Base-by-base conservation (phyloP, 2,888 invertebrate species). In the Trachelus tabidus region DNA sequence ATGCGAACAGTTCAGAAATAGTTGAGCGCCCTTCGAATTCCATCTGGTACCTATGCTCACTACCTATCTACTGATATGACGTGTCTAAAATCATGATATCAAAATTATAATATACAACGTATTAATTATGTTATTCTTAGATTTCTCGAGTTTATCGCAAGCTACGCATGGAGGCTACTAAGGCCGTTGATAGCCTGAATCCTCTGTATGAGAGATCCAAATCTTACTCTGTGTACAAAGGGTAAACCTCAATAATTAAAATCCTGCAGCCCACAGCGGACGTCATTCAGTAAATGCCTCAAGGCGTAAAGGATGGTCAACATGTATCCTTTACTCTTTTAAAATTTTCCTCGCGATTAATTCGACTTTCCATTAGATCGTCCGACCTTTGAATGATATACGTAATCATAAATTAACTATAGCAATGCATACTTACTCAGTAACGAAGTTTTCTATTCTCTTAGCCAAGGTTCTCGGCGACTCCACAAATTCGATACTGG, bases 181-280 rank as follows among this genome's bases (percentile, higher is more conserved):
- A 56, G 56, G 56, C 23, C 23, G 1, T 56, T 23, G 23, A 23
- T 3, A 56, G 56, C 2, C 23, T 9, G 23, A 56, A 56, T 56
- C 56, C 23, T 23, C 23, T 56, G 9, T 9, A 56, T 0, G 9
- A 56, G 56, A 56, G 9, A 56, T 23, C 23, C 23, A 56, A 56
- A 23, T 56, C 56, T 15, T 56, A 23, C 82, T 80, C 84, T 91
- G 90, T 91, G 91, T 91, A 89, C 89, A 85, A 85, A 83, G 87
- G 87, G 91, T 85, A 91, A 91, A 91, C 90, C 86, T 83, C 81
- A 86, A 88, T 91, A 91, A 91, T 91, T 91, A 91, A 91, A 91
- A 91, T 91, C 89, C 88, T 80, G 85, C 83, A 88, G 88, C 87
- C 84, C 87, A 87, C 82, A 86, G 85, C 83, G 87, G 84, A 81